Conservation (phyloP, 1,140 invertebrate species). For the Dendrolimus kikuchii region DNA sequence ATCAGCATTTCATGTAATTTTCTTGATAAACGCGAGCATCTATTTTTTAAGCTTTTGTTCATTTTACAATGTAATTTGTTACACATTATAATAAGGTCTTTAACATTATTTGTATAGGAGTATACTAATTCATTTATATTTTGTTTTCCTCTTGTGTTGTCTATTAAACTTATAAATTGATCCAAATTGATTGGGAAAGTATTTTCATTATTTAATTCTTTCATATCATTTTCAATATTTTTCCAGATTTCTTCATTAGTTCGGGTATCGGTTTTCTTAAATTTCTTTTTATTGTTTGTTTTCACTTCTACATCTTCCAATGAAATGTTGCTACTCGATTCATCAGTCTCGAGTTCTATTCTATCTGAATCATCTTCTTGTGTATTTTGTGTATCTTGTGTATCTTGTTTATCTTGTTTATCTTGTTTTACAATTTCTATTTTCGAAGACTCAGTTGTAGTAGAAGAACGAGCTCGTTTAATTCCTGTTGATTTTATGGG, state of each 20-base stretch:
- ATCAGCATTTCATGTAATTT: constrained; percentile 20
- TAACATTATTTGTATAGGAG: constrained; percentile 16
- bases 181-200: constrained; percentile 16
- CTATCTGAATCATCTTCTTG: constrained; percentile 3
- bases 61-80: constrained; percentile 16
- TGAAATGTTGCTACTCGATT: constrained; percentile 15
- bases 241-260: constrained; percentile 18
- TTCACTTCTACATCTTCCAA: constrained; percentile 10
- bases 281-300: constrained; percentile 15
- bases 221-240: constrained; percentile 14
- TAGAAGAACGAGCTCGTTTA: constrained; percentile 8
- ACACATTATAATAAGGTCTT: constrained; percentile 18
- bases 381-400: too few relatives aligned
- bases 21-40: constrained; percentile 18
- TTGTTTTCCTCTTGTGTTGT: constrained; percentile 17
- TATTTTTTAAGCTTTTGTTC: constrained; percentile 22
- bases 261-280: constrained; percentile 10
- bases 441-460: constrained; percentile 6
- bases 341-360: constrained; percentile 9
- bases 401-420: too few relatives aligned
- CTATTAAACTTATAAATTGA: constrained; percentile 21
- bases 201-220: constrained; percentile 10
- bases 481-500: neutral
- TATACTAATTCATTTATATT: constrained; percentile 21
- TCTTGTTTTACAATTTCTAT: constrained; percentile 3